A percentile compares a stretch with the other conserved stretches of the same genome.
These are phyloP conservation scores for Drosophila fuyamai DNA, from an alignment of 1,140 invertebrate genomes.

Conservation along the genomic window DNA sequence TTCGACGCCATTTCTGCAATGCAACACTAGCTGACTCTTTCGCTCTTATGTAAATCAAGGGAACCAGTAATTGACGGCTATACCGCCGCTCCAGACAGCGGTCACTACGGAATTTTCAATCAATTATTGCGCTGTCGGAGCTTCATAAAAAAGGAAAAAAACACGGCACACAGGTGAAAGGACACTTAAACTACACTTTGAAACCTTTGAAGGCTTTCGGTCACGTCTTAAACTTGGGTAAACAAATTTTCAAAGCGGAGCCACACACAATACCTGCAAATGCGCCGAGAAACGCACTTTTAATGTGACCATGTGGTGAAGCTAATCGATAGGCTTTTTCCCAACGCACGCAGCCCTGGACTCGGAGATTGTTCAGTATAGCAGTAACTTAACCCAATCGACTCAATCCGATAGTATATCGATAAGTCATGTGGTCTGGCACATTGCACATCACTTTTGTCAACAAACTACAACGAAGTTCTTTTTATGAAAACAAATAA, in stretches of 20 bases:
- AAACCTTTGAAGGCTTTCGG: slow-evolving; percentile 17
- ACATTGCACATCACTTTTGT: slow-evolving; percentile 3
- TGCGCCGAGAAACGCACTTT: slow-evolving; percentile 78
- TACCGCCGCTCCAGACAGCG: slow-evolving; percentile 70
- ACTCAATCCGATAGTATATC: background rate
- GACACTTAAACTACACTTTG: slow-evolving; percentile 38
- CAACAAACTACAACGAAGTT: slow-evolving; percentile 7
- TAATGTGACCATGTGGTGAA: slow-evolving; percentile 29
- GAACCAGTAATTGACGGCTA: slow-evolving; percentile 54
- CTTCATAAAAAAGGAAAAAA: slow-evolving; percentile 15
- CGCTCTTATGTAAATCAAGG: slow-evolving; percentile 70
- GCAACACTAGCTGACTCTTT: slow-evolving; percentile 64
- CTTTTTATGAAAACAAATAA: too few relatives aligned
- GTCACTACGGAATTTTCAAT: slow-evolving; percentile 69
- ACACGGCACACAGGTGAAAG: slow-evolving; percentile 27
- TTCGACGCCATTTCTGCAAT: slow-evolving; percentile 77
- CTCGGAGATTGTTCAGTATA: background rate
- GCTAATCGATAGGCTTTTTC: background rate
- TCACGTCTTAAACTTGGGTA: slow-evolving; percentile 46
- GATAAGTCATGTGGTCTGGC: background rate
- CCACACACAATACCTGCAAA: slow-evolving; percentile 78
- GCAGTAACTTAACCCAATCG: background rate
- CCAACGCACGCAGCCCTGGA: background rate
- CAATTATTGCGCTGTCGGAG: slow-evolving; percentile 39
- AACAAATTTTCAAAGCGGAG: slow-evolving; percentile 73